Percentiles rank a stretch among this genome's conserved stretches.
phyloP scores from a whole-genome alignment of 2,888 invertebrate species.

The Acronicta leporina region DNA sequence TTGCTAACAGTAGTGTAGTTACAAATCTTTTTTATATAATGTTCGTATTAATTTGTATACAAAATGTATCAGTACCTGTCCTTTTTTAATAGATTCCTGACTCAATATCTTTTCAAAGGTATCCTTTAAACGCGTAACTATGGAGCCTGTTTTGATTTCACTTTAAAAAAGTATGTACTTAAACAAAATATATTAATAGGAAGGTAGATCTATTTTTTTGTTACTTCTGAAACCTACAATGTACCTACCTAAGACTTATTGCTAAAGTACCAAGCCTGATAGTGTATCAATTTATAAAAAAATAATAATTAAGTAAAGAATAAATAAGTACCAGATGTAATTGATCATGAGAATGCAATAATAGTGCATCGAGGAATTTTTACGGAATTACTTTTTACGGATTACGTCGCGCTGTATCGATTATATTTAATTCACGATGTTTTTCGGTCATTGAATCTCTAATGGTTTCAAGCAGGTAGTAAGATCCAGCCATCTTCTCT shows the following conservation, averaged over 20 bases:
- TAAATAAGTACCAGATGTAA: constrained; percentile 42
- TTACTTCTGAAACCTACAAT: no score
- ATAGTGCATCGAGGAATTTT: no score
- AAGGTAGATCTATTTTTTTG: no score
- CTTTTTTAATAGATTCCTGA: constrained; percentile 35
- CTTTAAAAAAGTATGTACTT: no score
- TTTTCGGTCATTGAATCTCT: no score
- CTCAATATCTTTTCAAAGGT: constrained; percentile 55
- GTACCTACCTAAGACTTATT: background rate
- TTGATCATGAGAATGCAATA: constrained; percentile 10
- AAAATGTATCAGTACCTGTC: constrained; percentile 60
- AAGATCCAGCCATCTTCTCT: no score
- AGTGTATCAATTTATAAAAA: background rate
- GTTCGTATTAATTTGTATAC: constrained; percentile 58
- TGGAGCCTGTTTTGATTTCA: no score
- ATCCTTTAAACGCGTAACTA: constrained; percentile 29
- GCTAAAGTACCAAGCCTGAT: constrained; percentile 10
- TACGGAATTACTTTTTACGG: no score
- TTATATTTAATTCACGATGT: no score
- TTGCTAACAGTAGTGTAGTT: constrained; percentile 52
- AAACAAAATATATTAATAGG: constrained; percentile 3
- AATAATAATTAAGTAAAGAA: constrained; percentile 42
- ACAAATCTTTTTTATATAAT: constrained; percentile 38
- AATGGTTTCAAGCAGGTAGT: no score
- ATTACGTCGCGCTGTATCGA: no score